Evolutionary conservation across 2,113 vertebrate genomes (phyloP).

Genomic region (Neoarius graeffei): DNA sequence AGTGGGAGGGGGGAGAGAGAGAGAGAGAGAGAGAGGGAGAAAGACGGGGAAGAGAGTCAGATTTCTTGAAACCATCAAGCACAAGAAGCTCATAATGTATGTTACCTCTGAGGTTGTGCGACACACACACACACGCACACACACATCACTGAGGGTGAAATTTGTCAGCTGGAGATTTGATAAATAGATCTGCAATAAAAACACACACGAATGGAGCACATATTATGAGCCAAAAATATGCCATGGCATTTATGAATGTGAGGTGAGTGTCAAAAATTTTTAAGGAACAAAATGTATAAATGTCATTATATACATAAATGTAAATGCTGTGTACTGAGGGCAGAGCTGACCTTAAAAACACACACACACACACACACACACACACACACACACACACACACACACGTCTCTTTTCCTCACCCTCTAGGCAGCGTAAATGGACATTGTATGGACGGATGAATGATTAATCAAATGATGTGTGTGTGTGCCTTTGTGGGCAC

Average conservation of each 20-base stretch:
- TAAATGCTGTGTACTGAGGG: slow-evolving; percentile 44
- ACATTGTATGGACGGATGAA: slow-evolving; percentile 39
- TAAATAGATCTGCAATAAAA: slow-evolving; percentile 28
- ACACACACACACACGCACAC: background rate
- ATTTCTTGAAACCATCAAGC: slow-evolving; percentile 30
- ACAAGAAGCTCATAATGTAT: slow-evolving; percentile 28
- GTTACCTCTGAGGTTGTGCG: slow-evolving; percentile 22
- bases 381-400: slow-evolving; percentile 23
- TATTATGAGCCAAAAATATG: slow-evolving; percentile 1
- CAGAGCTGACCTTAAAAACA: slow-evolving; percentile 48
- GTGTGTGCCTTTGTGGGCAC: background rate
- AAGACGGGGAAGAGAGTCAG: slow-evolving; percentile 10
- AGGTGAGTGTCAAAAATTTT: background rate
- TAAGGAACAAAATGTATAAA: slow-evolving; percentile 42
- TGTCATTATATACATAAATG: slow-evolving; percentile 54
- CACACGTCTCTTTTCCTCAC: slow-evolving; percentile 59
- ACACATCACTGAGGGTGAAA: slow-evolving; percentile 23
- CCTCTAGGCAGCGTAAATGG: slow-evolving; percentile 42
- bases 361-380: slow-evolving; percentile 3
- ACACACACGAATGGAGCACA: slow-evolving; percentile 25
- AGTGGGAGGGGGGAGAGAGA: background rate
- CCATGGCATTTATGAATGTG: background rate
- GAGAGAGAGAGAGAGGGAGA: slow-evolving; percentile 6
- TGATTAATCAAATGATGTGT: slow-evolving; percentile 47
- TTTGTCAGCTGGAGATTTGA: slow-evolving; percentile 28